Evolutionary conservation across 2,888 invertebrate genomes (phyloP), one percentile per base, ranked within the genome.

Genomic region (Thysanoteuthis rhombus): DNA sequence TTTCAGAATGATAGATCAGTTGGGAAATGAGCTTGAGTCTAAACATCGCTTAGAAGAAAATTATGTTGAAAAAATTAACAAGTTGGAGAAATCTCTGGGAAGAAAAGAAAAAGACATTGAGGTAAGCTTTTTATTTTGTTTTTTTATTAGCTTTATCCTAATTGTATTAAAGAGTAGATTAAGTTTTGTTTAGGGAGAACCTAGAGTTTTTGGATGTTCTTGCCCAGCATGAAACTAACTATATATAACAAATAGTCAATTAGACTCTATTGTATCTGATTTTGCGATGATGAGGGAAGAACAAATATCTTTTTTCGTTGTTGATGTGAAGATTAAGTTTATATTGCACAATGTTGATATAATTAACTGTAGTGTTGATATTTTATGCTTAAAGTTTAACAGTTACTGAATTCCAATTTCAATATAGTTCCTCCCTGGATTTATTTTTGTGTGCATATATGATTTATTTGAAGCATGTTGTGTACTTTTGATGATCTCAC

Each of bases 61-160:
- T 40, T 92, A 92, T 45, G 45, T 92, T 92, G 92, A 92, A 40
- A 92, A 92, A 92, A 89, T 93, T 28, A 38, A 45, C 42, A 89
- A 93, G 19, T 90, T 93, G 89, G 93, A 93, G 89, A 92, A 93
- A 39, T 45, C 90, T n/a, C 36, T 93, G 36, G 89, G 92, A 92
- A 93, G 89, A 32, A 90, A 92, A 89, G 93, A 93, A 92, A 90
- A 93, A 93, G 89, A 47, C 90, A 42, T 93, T 89, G 89, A 93
- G 89, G 93, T 90, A 90, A 93, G 90, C 10, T 32, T 8, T 16
- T n/a, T 36, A 16, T n/a, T n/a, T 75, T 4, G 12, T n/a, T n/a
- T 75, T 75, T n/a, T 75, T n/a, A n/a, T 75, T n/a, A n/a, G 12
- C 32, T 8, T 75, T 75, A n/a, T 75, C 16, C 12, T 16, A 75